Evolutionary conservation across 2,113 vertebrate species (phyloP).

Genomic region (Plecturocebus donacophilus): DNA sequence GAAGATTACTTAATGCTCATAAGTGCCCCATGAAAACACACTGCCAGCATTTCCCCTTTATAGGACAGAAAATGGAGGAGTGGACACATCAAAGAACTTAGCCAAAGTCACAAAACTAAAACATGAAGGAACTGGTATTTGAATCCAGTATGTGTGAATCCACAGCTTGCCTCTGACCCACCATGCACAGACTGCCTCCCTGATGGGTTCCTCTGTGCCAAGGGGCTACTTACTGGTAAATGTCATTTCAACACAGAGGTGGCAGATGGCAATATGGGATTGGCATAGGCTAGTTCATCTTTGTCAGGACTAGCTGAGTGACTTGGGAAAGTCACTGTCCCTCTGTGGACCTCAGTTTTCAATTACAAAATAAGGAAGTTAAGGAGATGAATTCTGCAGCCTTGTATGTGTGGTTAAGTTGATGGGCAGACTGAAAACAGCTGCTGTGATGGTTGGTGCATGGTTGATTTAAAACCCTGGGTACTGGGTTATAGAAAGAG

Average conservation of each 20-base stretch:
- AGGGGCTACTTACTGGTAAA: not conserved
- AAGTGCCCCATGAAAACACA: not conserved
- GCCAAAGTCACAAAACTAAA: not conserved
- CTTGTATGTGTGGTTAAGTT: fast-evolving
- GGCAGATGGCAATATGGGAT: not conserved
- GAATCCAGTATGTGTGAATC: not conserved
- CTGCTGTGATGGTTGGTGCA: not conserved
- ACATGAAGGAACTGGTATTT: not conserved
- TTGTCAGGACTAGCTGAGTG: not conserved
- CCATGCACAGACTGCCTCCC: fast-evolving
- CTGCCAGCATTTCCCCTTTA: not conserved
- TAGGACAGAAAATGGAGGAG: not conserved
- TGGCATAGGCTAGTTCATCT: not conserved
- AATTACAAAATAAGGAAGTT: not conserved
- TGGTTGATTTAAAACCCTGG: not conserved
- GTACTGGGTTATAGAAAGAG: not conserved
- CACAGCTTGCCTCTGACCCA: not conserved
- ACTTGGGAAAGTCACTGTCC: not conserved
- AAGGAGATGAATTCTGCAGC: not conserved
- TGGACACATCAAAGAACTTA: not conserved
- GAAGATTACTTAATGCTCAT: not conserved
- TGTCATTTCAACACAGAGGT: not conserved
- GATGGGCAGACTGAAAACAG: not conserved
- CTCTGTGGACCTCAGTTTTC: not conserved
- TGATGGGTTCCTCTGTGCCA: not conserved